These are phyloP conservation scores for Metacarcinus magister DNA, from an alignment of 2,888 invertebrate genomes.

Conservation along the genomic window DNA sequence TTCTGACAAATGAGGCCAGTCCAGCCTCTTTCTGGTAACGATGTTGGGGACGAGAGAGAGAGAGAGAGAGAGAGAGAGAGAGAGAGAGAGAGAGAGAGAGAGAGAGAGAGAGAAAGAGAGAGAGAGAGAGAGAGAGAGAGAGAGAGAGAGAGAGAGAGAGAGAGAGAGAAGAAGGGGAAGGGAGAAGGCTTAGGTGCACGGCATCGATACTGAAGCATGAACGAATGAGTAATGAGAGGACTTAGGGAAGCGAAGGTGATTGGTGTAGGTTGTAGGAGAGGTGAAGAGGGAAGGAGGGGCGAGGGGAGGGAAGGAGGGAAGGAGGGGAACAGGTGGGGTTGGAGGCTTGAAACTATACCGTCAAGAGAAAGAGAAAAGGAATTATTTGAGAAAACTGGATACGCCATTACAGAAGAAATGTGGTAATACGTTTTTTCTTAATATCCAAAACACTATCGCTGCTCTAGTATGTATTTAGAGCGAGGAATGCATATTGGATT, in stretches of 20 bases:
- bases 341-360: background rate
- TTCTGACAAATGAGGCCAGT: slow-evolving; percentile 65
- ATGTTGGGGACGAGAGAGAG: slow-evolving; percentile 51
- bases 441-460: background rate
- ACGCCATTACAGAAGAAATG: background rate
- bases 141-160: background rate
- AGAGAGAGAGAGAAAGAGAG: background rate
- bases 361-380: background rate
- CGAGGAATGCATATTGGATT: background rate
- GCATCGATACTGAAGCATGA: slow-evolving; percentile 17
- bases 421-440: background rate
- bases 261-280: background rate
- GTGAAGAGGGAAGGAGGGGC: background rate
- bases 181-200: slow-evolving; percentile 1
- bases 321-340: background rate
- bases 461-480: background rate
- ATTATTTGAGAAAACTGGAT: background rate
- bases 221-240: slow-evolving; percentile 12
- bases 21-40: slow-evolving; percentile 52
- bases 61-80: slow-evolving; percentile 15
- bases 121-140: slow-evolving; percentile 6
- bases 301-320: background rate
- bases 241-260: slow-evolving; percentile 9
- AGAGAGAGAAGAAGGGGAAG: background rate
- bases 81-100: slow-evolving; percentile 48